phyloP scores from a whole-genome alignment of 2,797 vertebrate genomes.

The Clamator glandarius region DNA sequence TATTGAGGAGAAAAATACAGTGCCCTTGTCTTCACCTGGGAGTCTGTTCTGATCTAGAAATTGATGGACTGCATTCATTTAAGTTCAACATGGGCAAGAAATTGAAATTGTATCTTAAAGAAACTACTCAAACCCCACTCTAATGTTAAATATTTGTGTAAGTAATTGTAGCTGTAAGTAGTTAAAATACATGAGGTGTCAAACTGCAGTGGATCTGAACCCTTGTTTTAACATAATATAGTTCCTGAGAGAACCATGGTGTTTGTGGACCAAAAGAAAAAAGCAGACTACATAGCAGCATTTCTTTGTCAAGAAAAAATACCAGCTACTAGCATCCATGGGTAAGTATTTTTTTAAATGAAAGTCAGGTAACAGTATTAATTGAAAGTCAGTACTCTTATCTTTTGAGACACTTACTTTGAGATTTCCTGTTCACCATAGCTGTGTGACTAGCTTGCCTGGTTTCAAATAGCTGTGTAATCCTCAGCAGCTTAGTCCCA shows the following conservation, averaged over 20 bases:
- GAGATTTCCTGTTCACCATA: accelerated
- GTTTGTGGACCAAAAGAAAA: constrained; percentile 95
- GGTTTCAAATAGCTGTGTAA: background rate
- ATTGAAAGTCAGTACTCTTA: background rate
- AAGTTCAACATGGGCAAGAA: background rate
- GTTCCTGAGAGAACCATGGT: constrained; percentile 90
- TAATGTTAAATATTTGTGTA: background rate
- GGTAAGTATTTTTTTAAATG: constrained; percentile 74
- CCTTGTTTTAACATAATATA: constrained; percentile 37
- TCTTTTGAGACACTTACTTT: background rate
- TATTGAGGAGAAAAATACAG: background rate
- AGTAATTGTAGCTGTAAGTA: background rate
- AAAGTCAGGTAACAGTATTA: background rate
- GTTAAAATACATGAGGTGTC: background rate
- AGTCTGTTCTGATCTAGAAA: background rate
- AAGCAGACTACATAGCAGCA: constrained; percentile 91
- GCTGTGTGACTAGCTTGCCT: background rate
- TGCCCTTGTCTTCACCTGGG: background rate
- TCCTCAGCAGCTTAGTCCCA: background rate
- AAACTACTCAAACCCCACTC: background rate
- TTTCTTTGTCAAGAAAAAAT: constrained; percentile 92
- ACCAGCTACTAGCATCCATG: constrained; percentile 93
- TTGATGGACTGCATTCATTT: background rate
- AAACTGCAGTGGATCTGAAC: background rate
- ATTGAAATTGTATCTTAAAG: background rate